A percentile compares a stretch with the other conserved stretches of the same genome.
These are phyloP conservation scores for Petroica traversi DNA, from an alignment of 2,113 vertebrate species.

Conservation along the genomic window DNA sequence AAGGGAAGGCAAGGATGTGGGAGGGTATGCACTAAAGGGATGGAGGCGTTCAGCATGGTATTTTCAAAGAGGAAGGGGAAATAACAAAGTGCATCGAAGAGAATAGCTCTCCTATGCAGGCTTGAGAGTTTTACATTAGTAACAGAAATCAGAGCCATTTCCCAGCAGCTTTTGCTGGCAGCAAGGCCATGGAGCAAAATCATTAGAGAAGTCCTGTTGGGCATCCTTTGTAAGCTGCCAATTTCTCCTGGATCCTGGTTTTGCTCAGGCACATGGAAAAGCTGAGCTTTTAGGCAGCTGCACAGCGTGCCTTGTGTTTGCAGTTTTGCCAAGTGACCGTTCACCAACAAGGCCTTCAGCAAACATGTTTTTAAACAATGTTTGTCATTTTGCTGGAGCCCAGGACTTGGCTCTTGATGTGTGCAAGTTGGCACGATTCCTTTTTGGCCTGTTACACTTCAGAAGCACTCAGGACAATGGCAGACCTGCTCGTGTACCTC, in stretches of 20 bases:
- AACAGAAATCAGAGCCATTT: not conserved
- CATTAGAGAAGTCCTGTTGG: not conserved
- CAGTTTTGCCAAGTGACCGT: constrained; percentile 43
- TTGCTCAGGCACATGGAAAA: not conserved
- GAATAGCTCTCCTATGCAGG: not conserved
- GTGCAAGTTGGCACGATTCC: not conserved
- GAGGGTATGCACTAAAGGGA: not conserved
- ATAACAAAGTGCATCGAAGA: not conserved
- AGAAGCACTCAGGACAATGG: fast-evolving
- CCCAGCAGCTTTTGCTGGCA: not conserved
- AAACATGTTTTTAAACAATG: constrained; percentile 26
- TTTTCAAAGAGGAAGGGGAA: not conserved
- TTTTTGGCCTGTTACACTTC: not conserved
- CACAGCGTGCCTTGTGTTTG: not conserved
- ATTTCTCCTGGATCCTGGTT: not conserved
- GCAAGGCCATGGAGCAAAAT: not conserved
- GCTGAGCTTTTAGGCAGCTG: not conserved
- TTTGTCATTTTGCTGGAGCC: constrained; percentile 24
- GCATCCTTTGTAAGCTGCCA: not conserved
- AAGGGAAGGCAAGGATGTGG: not conserved
- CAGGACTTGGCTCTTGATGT: not conserved
- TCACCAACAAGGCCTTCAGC: constrained; percentile 41
- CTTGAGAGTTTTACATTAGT: not conserved
- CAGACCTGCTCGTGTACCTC: fast-evolving
- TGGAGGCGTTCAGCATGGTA: not conserved